These are phyloP conservation scores for Eucriotettix oculatus DNA, from an alignment of 2,888 invertebrate genomes.

Conservation along the genomic window DNA sequence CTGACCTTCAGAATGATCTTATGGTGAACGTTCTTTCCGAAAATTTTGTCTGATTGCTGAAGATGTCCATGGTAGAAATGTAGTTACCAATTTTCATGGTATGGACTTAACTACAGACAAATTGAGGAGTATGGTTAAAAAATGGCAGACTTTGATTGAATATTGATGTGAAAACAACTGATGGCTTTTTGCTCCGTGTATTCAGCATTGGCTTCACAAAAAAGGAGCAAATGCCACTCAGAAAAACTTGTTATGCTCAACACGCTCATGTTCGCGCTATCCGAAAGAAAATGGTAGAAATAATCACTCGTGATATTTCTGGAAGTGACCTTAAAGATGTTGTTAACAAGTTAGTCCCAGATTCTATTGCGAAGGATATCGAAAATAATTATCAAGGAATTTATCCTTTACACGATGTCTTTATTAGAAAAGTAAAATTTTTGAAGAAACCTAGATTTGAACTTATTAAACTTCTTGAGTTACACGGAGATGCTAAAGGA, in stretches of 20 bases:
- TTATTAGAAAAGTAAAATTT: slow-evolving; percentile 97
- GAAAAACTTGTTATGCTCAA: slow-evolving; percentile 98
- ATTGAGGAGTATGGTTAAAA: slow-evolving; percentile 98
- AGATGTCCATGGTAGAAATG: slow-evolving; percentile 88
- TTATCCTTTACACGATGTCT: slow-evolving; percentile 96
- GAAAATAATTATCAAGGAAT: slow-evolving; percentile 94
- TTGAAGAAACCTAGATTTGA: slow-evolving; percentile 98
- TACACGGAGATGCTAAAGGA: slow-evolving; percentile 77
- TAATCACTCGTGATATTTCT: slow-evolving; percentile 81
- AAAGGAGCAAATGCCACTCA: slow-evolving; percentile 82
- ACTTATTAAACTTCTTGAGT: slow-evolving; percentile 81
- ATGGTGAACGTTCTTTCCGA: slow-evolving; percentile 92
- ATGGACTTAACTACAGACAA: slow-evolving; percentile 99
- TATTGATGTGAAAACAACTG: slow-evolving; percentile 95
- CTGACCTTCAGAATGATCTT: slow-evolving; percentile 91
- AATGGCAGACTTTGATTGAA: slow-evolving; percentile 96
- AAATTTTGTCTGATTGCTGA: slow-evolving; percentile 97
- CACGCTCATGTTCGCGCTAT: slow-evolving; percentile 88
- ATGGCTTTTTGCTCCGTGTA: slow-evolving; percentile 87
- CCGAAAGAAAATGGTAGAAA: slow-evolving; percentile 95
- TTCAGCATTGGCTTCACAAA: slow-evolving; percentile 99
- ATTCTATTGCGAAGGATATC: slow-evolving; percentile 98
- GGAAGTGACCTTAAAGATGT: slow-evolving; percentile 87
- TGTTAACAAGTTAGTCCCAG: slow-evolving; percentile 91
- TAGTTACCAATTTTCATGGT: slow-evolving; percentile 97